Conservation (phyloP, 2,113 vertebrate species). For the Cheilinus undulatus region DNA sequence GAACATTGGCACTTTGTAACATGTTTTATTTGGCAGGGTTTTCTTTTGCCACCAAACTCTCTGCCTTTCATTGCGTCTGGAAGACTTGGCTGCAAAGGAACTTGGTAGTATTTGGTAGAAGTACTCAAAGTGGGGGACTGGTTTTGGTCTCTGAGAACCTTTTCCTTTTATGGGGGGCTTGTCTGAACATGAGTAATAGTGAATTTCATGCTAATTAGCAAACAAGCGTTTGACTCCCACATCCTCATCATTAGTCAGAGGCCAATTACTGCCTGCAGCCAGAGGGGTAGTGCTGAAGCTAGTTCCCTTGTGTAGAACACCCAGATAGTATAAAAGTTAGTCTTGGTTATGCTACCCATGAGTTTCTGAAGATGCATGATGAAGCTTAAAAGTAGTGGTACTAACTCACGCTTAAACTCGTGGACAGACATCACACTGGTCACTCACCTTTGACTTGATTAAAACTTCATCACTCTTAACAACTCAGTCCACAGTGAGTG, state of each 20-base stretch:
- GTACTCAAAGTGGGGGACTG: constrained; percentile 47
- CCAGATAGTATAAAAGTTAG: neutral
- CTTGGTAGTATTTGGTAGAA: constrained; percentile 58
- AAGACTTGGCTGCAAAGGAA: constrained; percentile 51
- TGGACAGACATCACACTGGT: no score
- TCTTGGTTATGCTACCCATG: no score
- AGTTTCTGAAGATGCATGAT: no score
- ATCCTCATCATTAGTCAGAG: constrained; percentile 56
- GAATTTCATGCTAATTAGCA: constrained; percentile 71
- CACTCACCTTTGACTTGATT: no score
- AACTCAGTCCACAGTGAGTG: no score
- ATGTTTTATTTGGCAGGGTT: constrained; percentile 53
- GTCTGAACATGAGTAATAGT: constrained; percentile 74
- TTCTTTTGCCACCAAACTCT: constrained; percentile 43
- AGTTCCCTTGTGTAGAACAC: constrained; percentile 30
- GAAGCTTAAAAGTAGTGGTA: no score
- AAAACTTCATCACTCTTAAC: no score
- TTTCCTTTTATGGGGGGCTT: constrained; percentile 40
- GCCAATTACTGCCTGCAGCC: constrained; percentile 37
- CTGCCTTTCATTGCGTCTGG: constrained; percentile 49
- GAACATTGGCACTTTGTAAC: constrained; percentile 45
- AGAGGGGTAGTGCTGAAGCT: constrained; percentile 28
- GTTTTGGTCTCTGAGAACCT: constrained; percentile 30
- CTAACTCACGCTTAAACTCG: no score
- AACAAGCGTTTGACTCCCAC: constrained; percentile 60